phyloP scores from a whole-genome alignment of 2,888 invertebrate genomes.

The Teleogryllus oceanicus region DNA sequence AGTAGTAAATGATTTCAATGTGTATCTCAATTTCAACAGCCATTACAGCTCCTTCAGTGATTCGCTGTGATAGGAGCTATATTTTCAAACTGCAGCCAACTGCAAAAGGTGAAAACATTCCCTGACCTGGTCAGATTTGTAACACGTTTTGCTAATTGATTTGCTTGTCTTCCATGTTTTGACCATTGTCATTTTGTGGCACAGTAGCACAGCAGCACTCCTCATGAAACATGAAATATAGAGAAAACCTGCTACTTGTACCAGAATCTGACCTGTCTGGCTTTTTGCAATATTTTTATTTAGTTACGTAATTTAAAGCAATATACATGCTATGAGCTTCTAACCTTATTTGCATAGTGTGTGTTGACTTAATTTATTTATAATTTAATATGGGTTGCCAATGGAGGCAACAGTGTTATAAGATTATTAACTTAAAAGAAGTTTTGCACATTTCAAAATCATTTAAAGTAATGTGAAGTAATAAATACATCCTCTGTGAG shows the following conservation, averaged over 20 bases:
- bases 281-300: constrained; percentile 25
- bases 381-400: background rate
- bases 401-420: no score
- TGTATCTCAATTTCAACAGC: constrained; percentile 43
- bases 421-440: no score
- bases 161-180: constrained; percentile 4
- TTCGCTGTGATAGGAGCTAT: constrained; percentile 44
- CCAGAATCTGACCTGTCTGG: background rate
- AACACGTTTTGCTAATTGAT: background rate
- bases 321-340: no score
- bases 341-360: background rate
- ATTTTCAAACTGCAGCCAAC: constrained; percentile 41
- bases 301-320: background rate
- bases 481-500: no score
- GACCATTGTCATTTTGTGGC: background rate
- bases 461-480: no score
- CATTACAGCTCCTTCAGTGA: constrained; percentile 43
- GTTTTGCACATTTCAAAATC: no score
- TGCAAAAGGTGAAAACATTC: constrained; percentile 36
- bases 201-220: constrained; percentile 6
- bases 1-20: constrained; percentile 40
- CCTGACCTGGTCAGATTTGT: constrained; percentile 21
- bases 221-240: background rate
- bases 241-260: background rate
- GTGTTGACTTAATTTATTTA: constrained; percentile 4